These are phyloP conservation scores for Scotopteryx bipunctaria DNA, from an alignment of 2,888 invertebrate species.

Conservation along the genomic window DNA sequence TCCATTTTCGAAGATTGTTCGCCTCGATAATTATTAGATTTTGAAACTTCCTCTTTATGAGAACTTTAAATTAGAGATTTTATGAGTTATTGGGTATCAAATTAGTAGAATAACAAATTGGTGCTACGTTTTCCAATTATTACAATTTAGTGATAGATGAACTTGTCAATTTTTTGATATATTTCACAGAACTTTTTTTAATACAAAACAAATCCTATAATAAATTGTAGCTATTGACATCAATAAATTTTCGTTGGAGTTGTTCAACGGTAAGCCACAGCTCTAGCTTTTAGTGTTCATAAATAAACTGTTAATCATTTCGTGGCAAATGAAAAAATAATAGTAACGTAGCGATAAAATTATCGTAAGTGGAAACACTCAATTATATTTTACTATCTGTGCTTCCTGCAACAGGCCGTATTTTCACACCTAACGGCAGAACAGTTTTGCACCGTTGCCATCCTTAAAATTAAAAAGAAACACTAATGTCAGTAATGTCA, in stretches of 20 bases:
- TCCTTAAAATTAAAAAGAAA: constrained; percentile 56
- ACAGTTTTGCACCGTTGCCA: constrained; percentile 53
- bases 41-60: constrained; percentile 35
- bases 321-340: constrained; percentile 48
- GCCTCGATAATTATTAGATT: constrained; percentile 38
- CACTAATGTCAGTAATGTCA: constrained; percentile 46
- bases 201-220: constrained; percentile 18
- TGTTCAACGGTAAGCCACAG: constrained; percentile 6
- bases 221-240: constrained; percentile 27
- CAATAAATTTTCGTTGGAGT: constrained; percentile 22
- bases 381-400: constrained; percentile 62
- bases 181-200: constrained; percentile 4
- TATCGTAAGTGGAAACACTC: constrained; percentile 54
- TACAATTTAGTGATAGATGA: constrained; percentile 31
- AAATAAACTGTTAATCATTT: constrained; percentile 31
- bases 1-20: constrained; percentile 39
- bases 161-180: constrained; percentile 31
- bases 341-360: constrained; percentile 47
- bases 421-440: constrained; percentile 49
- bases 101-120: constrained; percentile 36
- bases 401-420: constrained; percentile 49
- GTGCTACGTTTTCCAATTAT: constrained; percentile 29
- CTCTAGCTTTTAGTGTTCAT: constrained; percentile 24
- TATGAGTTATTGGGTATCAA: constrained; percentile 38
- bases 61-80: constrained; percentile 38